Conservation (phyloP, 2,113 vertebrate genomes). For the Proteles cristata region DNA sequence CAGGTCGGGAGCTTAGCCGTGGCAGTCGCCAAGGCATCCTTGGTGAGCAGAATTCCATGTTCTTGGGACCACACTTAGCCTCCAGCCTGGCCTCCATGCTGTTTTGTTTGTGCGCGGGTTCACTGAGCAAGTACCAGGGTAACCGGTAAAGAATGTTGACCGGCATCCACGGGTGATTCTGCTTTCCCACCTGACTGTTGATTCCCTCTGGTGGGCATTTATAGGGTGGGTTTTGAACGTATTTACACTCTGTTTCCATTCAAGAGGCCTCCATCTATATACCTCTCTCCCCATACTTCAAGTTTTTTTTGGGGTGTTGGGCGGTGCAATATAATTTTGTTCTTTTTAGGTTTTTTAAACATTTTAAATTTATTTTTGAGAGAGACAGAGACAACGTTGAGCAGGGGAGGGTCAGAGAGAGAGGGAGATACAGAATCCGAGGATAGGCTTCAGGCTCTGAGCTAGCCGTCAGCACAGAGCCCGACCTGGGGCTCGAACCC, state of each 20-base stretch:
- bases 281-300: background rate
- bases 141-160: background rate
- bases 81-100: rapidly evolving
- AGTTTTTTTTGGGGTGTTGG: background rate
- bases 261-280: background rate
- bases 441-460: too few species aligned
- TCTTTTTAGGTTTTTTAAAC: background rate
- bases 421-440: too few species aligned
- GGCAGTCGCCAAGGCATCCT: background rate
- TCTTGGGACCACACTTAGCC: background rate
- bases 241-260: background rate
- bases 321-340: background rate
- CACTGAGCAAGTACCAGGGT: rapidly evolving
- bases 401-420: too few species aligned
- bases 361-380: too few species aligned
- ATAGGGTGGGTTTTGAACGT: background rate
- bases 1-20: background rate
- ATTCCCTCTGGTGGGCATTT: background rate
- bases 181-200: background rate
- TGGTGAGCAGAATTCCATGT: background rate
- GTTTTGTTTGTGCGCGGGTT: background rate
- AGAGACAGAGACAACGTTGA: too few species aligned
- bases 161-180: background rate
- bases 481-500: too few species aligned
- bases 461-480: too few species aligned